Evolutionary conservation across 1,140 invertebrate species (phyloP), one percentile per base, ranked within the genome.

Genomic region (Eumaeus atala): DNA sequence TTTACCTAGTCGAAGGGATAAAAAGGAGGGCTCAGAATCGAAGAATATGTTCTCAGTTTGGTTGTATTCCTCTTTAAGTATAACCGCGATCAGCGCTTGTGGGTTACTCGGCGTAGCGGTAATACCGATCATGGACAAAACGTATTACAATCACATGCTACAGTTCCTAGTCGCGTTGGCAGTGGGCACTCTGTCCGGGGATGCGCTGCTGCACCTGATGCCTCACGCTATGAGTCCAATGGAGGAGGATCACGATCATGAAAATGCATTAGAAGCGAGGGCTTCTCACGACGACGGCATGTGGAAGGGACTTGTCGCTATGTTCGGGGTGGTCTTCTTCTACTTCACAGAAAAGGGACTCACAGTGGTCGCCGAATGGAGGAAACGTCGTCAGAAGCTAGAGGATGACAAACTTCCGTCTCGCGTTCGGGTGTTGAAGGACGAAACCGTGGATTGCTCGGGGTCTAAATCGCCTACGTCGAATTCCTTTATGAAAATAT

Each of bases 81-180:
- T 97, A 62, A 78, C 95, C 21, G 88, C 94, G 35, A 96, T 97
- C 58, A 95, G 95, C 70, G 85, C 95, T 4, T 95, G 95, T 66
- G 96, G 96, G 35, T 77, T 97, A 38, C 79, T 96, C 9, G 95
- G 93, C 9, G 92, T 97, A 16, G 92, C 92, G 18, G 93, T 97
- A 2, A 95, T 97, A 73, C 96, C 96, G 1, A 91, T 96, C 9
- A 96, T 97, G 93, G 92, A 95, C 74, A 95, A 94, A 70, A 91
- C 91, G 52, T 96, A 96, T 84, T 98, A 97, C 76, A 93, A 97
- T 67, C 93, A 96, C 62, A 84, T 98, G 36, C 88, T 98, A 54
- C 96, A 97, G 79, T 97, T 97, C 83, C 87, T 98, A 54, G 95
- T 98, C 4, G 95, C 96, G 0, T 87, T 98, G 53, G 97, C 97